Conservation (phyloP, 2,888 invertebrate genomes). For the Hofmannophila pseudospretella region DNA sequence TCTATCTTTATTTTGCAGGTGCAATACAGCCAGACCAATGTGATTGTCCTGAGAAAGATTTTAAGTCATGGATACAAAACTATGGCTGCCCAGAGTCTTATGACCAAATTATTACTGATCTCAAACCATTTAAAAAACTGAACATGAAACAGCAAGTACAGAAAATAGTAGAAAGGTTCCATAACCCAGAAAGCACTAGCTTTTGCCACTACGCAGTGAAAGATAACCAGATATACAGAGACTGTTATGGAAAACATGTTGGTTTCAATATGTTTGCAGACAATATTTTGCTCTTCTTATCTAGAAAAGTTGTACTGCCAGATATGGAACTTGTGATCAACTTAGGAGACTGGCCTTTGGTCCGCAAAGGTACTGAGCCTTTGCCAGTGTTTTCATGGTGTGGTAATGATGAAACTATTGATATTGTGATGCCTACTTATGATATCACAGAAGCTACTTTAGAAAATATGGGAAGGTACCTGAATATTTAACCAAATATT, state of each 20-base stretch:
- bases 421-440: constrained; percentile 97
- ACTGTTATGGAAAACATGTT: constrained; percentile 95
- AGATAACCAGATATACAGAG: constrained; percentile 88
- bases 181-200: constrained; percentile 88
- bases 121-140: constrained; percentile 81
- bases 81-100: constrained; percentile 82
- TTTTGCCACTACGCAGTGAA: constrained; percentile 94
- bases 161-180: constrained; percentile 82
- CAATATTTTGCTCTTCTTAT: constrained; percentile 87
- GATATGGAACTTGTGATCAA: constrained; percentile 95
- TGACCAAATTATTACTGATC: constrained; percentile 84
- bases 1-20: constrained; percentile 69
- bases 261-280: constrained; percentile 98
- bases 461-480: constrained; percentile 97
- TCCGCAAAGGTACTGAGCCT: constrained; percentile 71
- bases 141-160: constrained; percentile 83
- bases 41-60: constrained; percentile 83
- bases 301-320: constrained; percentile 88
- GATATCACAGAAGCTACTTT: constrained; percentile 94
- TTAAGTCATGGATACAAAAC: constrained; percentile 81
- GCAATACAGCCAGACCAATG: constrained; percentile 89
- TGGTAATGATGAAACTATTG: constrained; percentile 89
- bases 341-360: constrained; percentile 97
- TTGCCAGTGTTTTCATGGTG: constrained; percentile 98
- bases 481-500: too few species aligned